Conservation (phyloP, 2,113 vertebrate genomes). For the Onychorhynchus coronatus region DNA sequence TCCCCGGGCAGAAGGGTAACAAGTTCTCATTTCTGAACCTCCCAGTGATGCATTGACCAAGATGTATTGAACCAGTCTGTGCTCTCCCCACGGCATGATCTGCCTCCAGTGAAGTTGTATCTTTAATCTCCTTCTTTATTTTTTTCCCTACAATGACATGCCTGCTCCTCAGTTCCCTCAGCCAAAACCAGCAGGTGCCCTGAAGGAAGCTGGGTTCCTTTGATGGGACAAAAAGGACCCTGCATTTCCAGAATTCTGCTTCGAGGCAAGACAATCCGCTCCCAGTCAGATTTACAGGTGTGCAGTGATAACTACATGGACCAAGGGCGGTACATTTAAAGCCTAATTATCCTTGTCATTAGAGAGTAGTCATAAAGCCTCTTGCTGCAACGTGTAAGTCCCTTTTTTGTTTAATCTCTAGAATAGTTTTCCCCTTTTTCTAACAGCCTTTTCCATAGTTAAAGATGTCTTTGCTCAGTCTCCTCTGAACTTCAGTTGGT, state of each 20-base stretch:
- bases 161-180: neutral
- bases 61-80: neutral
- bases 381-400: neutral
- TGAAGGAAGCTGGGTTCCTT: fast-evolving
- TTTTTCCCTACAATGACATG: neutral
- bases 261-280: neutral
- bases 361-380: neutral
- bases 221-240: too few species aligned
- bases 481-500: neutral
- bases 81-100: too few species aligned
- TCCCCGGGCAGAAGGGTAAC: fast-evolving
- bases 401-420: neutral
- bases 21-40: fast-evolving
- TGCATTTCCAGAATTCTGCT: neutral
- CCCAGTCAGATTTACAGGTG: neutral
- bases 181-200: neutral
- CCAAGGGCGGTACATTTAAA: neutral
- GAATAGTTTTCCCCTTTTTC: neutral
- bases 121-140: neutral
- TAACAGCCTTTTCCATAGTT: neutral
- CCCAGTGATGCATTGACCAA: fast-evolving
- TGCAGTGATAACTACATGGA: neutral
- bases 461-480: neutral
- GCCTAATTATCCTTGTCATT: neutral
- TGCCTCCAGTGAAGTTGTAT: fast-evolving